Evolutionary conservation across 2,888 invertebrate genomes (phyloP).

Genomic region (Oegoconia quadripuncta): DNA sequence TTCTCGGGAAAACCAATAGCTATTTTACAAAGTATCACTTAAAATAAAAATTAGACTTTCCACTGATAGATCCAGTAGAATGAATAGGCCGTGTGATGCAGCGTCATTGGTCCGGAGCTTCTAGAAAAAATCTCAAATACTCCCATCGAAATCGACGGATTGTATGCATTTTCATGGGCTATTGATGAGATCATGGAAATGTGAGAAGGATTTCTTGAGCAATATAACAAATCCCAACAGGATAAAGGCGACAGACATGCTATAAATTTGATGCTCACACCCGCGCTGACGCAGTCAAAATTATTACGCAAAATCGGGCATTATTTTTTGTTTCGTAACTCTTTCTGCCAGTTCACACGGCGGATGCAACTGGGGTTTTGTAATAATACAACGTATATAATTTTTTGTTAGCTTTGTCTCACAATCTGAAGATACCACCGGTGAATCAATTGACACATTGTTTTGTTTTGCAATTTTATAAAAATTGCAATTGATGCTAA

Average conservation of each 20-base stretch:
- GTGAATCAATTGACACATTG: slow-evolving; percentile 2
- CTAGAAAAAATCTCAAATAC: too few relatives aligned
- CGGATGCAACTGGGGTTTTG: slow-evolving; percentile 37
- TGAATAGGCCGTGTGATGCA: too few relatives aligned
- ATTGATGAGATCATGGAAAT: too few relatives aligned
- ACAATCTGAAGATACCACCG: not conserved
- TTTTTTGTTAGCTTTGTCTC: slow-evolving; percentile 25
- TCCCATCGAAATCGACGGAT: too few relatives aligned
- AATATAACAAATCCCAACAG: too few relatives aligned
- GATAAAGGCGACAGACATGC: not conserved
- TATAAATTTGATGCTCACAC: not conserved
- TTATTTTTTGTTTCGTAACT: slow-evolving; percentile 39
- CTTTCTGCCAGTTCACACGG: slow-evolving; percentile 38
- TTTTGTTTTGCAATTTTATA: slow-evolving; percentile 1
- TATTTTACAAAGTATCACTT: too few relatives aligned
- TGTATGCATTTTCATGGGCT: too few relatives aligned
- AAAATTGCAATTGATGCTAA: not conserved
- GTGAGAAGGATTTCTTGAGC: too few relatives aligned
- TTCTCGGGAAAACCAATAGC: too few relatives aligned
- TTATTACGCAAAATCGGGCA: slow-evolving; percentile 54
- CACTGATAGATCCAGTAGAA: too few relatives aligned
- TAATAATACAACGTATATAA: slow-evolving; percentile 28
- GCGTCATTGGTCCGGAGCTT: too few relatives aligned
- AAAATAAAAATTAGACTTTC: too few relatives aligned
- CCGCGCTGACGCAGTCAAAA: slow-evolving; percentile 19